Base-by-base conservation (phyloP, 2,797 vertebrate species). In the Crax fasciolata region DNA sequence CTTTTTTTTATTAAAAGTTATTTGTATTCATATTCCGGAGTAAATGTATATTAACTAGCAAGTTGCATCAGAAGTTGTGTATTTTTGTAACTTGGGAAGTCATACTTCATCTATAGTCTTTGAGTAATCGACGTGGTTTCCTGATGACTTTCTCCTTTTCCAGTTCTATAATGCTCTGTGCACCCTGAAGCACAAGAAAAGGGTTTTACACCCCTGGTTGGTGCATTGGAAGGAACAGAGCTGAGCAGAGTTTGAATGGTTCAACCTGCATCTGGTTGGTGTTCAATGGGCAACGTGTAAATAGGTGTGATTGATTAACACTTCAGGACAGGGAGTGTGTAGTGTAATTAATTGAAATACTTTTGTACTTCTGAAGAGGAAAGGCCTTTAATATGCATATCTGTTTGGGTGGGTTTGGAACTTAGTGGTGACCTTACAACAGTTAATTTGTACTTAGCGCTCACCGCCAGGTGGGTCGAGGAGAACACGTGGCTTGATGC, bases 61-160 rank as follows among this genome's bases (percentile, higher is more conserved):
- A 15, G 81, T 87, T 94, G 91, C 92, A 92, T 70, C 94, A 92
- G 76, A 97, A 95, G 94, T 91, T 94, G 92, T 97, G 96, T 97
- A 96, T 96, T 97, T 97, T 97, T 97, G 95, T 97, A 97, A 94
- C 87, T 93, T 84, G 91, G 89, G 94, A 94, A 87, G 96, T 95
- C 82, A 90, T 35, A 67, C 46, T 93, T 91, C 91, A 59, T 92
- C 92, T 91, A 81, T 94, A 96, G 89, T 74, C 86, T 77, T 59
- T 65, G 91, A 93, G 57, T 88, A 59, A 88, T 9, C 0, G 3
- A 61, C 0, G 3, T 96, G 91, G 80, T 84, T 95, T 91, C 51
- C 24, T 66, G 49, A 55, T 44, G 62, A 30, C 27, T 13, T 84
- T 75, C 67, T 85, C 81, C 72, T 96, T 67, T 23, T 46, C 74